Evolutionary conservation across 2,888 invertebrate species (phyloP).

Genomic region (Julus scandinavius): DNA sequence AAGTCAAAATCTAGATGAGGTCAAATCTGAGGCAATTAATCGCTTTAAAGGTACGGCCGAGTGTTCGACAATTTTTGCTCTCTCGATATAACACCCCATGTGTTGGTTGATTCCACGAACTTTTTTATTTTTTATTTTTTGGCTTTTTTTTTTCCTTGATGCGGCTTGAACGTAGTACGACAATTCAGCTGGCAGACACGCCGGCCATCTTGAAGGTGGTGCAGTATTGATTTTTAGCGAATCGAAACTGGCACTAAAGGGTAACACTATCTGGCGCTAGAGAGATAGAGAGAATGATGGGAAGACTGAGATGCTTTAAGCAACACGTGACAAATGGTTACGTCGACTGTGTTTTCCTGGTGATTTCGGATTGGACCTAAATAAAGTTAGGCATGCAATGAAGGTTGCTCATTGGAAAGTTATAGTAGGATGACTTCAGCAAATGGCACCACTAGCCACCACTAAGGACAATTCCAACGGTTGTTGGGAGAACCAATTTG

Average conservation of each 20-base stretch:
- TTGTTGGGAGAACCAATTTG: background rate
- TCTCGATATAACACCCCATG: background rate
- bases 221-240: conserved; percentile 46
- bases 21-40: conserved; percentile 24
- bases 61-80: background rate
- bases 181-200: conserved; percentile 30
- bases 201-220: conserved; percentile 45
- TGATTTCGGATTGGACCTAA: conserved; percentile 44
- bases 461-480: conserved; percentile 35
- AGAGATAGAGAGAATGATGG: conserved; percentile 49
- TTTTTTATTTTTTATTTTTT: background rate
- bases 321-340: conserved; percentile 52
- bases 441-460: conserved; percentile 45
- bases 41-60: background rate
- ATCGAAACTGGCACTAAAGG: conserved; percentile 49
- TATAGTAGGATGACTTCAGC: conserved; percentile 42
- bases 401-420: conserved; percentile 36
- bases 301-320: conserved; percentile 52
- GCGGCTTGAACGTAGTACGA: conserved; percentile 34
- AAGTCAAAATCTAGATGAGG: background rate
- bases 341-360: conserved; percentile 42
- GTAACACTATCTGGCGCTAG: conserved; percentile 48
- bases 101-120: background rate
- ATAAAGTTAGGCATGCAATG: conserved; percentile 44
- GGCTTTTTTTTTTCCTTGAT: background rate